Conservation (phyloP, 2,113 vertebrate genomes). For the Phainopepla nitens region DNA sequence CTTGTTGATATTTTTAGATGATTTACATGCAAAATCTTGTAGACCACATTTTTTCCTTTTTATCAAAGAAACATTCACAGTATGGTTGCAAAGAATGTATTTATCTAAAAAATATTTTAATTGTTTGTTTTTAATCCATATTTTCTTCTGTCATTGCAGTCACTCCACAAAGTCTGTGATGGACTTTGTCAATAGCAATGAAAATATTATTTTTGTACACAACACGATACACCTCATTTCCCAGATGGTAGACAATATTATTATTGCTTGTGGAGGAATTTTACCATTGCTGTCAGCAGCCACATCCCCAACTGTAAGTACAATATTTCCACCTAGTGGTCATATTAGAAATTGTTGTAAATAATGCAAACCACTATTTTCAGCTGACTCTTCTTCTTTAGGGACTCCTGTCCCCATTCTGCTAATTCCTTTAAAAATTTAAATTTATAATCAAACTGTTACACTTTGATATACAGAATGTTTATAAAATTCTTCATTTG, state of each 20-base stretch:
- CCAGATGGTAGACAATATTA: constrained; percentile 99
- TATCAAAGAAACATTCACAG: background rate
- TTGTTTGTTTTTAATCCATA: background rate
- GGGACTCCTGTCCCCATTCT: background rate
- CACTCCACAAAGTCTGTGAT: constrained; percentile 99
- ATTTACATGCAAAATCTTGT: background rate
- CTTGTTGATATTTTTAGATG: background rate
- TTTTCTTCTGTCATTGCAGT: constrained; percentile 73
- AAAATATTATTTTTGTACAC: constrained; percentile 99
- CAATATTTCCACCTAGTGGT: constrained; percentile 73
- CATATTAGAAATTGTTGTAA: constrained; percentile 5
- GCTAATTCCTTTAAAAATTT: background rate
- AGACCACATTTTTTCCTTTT: background rate
- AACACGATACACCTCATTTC: constrained; percentile 99
- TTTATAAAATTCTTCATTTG: background rate
- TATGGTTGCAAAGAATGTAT: background rate
- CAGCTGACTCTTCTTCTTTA: background rate
- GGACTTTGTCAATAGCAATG: constrained; percentile 99
- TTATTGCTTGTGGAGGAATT: constrained; percentile 98
- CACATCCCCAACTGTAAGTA: constrained; percentile 95
- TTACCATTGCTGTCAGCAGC: constrained; percentile 95
- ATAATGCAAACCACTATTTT: background rate
- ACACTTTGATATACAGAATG: background rate
- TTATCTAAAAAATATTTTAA: background rate
- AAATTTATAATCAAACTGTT: background rate